Evolutionary conservation across 1,140 invertebrate genomes (phyloP), one percentile per base, ranked within the genome.

Genomic region (Euura lappo): DNA sequence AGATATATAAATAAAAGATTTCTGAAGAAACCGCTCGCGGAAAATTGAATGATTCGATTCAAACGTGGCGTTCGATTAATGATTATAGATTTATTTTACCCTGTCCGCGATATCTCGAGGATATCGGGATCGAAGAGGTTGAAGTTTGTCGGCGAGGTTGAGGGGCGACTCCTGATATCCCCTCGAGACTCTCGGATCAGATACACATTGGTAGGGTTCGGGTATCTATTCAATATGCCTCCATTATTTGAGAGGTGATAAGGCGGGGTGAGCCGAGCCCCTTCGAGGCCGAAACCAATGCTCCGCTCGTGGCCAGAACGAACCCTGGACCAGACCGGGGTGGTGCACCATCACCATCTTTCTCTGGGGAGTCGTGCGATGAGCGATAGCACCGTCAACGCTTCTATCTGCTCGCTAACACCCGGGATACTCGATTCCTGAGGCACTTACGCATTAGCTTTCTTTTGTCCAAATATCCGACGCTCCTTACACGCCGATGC

Each of bases 241-340:
- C 77, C 71, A 81, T 82, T 82, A 82, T 81, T 81, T 79, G 81
- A 78, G 80, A 76, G 76, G 80, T 80, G 81, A 83, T 83, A 83
- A 81, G 80, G 77, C 81, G 76, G 44, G 44, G 8, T 5, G 51
- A 28, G 70, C 45, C 8, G 51, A 47, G 43, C 28, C 42, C 28
- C 8, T 5, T 65, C 10, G 71, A 5, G 4, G 45, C 47, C 1
- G 8, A 42, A 28, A 64, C 43, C 69, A 11, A 65, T 46, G 44
- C 28, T 44, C 66, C 42, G 28, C 28, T 68, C 28, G 66, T 42
- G 66, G 44, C 8, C 13, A 28, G 13, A 68, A 68, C 66, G 13
- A 28, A 10, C 60, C 13, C 28, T 66, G 64, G 67, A 69, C 13
- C 60, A 69, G 68, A 73, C 69, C 28, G 65, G 8, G 69, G 44